Evolutionary conservation across 2,797 vertebrate species (phyloP), one percentile per base, ranked within the genome.

Genomic region (Manis crassicaudata): DNA sequence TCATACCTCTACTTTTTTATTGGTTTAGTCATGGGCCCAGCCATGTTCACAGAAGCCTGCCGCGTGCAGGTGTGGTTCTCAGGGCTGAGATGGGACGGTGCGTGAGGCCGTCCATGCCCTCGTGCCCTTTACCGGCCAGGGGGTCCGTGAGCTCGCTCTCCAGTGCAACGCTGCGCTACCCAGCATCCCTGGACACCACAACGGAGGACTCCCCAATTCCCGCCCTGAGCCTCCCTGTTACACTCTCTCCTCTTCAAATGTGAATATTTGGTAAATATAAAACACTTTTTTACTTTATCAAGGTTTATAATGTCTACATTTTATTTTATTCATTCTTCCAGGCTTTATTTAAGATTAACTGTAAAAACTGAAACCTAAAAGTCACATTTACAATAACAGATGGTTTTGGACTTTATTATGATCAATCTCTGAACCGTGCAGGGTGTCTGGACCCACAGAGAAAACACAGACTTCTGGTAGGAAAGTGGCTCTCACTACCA

Each of bases 351-450:
- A 35, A 90, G 32, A 52, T 65, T 93, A 29, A 72, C 56, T 70
- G 68, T 56, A 86, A 95, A 96, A 92, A 58, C 14, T 52, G 27
- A 86, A n/a, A 86, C 32, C 50, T 35, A 20, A 87, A 95, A 96
- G 80, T 35, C 65, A 79, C 35, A 70, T 82, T 76, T 70, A 54
- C 32, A 82, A 46, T 63, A 82, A 91, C 52, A 87, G 81, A 90
- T 76, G 60, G 43, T 43, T 82, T 46, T 68, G 21, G 52, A 70
- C 87, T 50, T 75, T 68, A 65, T 29, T 83, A 40, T n/a, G 13
- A 58, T 29, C 23, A 23, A 72, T 56, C 17, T 88, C 40, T 56
- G 37, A 81, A 32, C 50, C 27, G 7, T 43, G 73, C 25, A 81
- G 40, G 20, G 8, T 67, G 25, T 85, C 62, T 62, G 32, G 25